Base-by-base conservation (phyloP, 2,888 invertebrate genomes). In the Kryphioiulus occultus region DNA sequence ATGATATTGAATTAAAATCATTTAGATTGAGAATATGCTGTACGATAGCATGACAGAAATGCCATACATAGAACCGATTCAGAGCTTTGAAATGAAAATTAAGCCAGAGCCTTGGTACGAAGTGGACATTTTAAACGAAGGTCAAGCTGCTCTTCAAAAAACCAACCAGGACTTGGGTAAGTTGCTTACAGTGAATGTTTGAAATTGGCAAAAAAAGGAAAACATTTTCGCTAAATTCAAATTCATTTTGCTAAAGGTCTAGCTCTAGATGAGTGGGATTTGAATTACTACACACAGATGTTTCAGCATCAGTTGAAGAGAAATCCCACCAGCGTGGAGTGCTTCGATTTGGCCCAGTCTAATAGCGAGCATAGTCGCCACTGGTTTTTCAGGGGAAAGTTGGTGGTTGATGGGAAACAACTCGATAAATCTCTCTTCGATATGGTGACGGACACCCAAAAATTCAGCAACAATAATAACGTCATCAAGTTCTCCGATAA, bases 301-400 rank as follows among this genome's bases (percentile, higher is more conserved):
- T 99, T 99, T 92, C 93, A 94, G 89, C 94, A 96, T 89, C 95
- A 96, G 90, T 92, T 98, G 32, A 82, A 96, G 90, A 94, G 98
- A 87, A 97, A 99, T 93, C 99, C 99, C 30, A 99, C 99, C 0
- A 98, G 97, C 91, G 98, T 99, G 0, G 99, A 99, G 92, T 95
- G 98, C 90, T 99, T 99, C 93, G 99, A 99, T 93, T 94, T 99
- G 90, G 99, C 99, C 3, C 99, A 99, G 92, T 98, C 98, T 44
- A 99, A 99, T 92, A 98, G 98, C 92, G 99, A 99, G 92, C 99
- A 99, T 92, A 98, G 98, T 89, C 94, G 99, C 7, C 99, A 99
- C 93, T 99, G 99, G 99, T 99, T 99, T 93, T 99, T 99, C 92
- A 97, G 97, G 93, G 98, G 98, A 0, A 94, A 95, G 91, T 95